These are phyloP conservation scores for Acanthococcus lagerstroemiae DNA, from an alignment of 2,888 invertebrate species.

Conservation along the genomic window DNA sequence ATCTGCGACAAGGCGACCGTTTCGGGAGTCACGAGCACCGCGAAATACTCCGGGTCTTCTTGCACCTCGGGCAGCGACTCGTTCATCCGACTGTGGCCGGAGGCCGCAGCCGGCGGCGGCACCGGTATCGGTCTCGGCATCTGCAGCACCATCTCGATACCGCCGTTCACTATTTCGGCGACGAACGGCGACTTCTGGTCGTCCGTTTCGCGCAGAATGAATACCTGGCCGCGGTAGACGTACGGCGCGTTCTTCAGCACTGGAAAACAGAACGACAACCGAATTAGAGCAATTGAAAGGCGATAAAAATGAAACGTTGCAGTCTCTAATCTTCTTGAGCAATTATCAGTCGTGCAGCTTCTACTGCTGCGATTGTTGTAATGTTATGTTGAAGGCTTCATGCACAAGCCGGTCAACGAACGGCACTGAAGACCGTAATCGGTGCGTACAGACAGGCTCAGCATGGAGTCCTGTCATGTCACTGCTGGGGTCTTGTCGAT, in stretches of 20 bases:
- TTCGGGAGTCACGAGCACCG: conserved; percentile 32
- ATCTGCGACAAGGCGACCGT: conserved; percentile 29
- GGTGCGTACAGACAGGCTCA: too few species aligned
- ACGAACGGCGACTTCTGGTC: conserved; percentile 17
- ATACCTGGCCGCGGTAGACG: conserved; percentile 32
- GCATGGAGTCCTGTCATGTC: too few species aligned
- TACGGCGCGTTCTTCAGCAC: not conserved
- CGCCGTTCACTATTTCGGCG: conserved; percentile 31
- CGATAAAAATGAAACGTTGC: too few species aligned
- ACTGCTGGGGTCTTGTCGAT: too few species aligned
- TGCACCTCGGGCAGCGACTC: conserved; percentile 31
- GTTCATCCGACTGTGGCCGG: conserved; percentile 31
- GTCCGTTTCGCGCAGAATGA: conserved; percentile 30
- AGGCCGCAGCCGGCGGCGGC: conserved; percentile 44
- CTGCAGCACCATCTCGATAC: conserved; percentile 41
- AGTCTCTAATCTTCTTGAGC: too few species aligned
- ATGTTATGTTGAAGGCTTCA: too few species aligned
- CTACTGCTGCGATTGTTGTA: too few species aligned
- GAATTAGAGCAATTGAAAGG: too few species aligned
- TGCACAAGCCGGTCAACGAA: too few species aligned
- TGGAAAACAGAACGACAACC: too few species aligned
- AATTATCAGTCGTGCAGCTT: too few species aligned
- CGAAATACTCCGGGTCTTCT: conserved; percentile 33
- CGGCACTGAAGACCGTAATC: too few species aligned
- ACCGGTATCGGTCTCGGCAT: conserved; percentile 54